Evolutionary conservation across 2,888 invertebrate genomes (phyloP), one percentile per base, ranked within the genome.

Genomic region (Plemyria rubiginata): DNA sequence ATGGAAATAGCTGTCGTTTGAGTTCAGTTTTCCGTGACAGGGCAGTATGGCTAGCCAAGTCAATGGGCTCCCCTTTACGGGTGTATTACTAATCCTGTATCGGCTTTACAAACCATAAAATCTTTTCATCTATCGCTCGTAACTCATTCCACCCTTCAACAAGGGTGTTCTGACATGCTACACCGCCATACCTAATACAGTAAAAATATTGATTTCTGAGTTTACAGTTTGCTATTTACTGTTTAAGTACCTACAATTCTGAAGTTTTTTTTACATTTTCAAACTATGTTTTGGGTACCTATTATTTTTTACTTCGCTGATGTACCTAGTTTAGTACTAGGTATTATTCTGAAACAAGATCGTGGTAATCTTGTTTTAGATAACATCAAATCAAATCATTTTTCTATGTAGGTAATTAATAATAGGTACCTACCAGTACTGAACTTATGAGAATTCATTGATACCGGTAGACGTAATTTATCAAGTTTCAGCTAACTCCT

Each of bases 101-200:
- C 81, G 78, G 77, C 77, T 82, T 80, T 78, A 85, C 86, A 81
- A 80, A 73, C 80, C 85, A 84, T 87, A 80, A 84, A 86, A 82
- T 70, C 80, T 75, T 77, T 85, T 84, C 78, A 80, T 64, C 73
- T 71, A 75, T 73, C 72, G 72, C 62, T 76, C 78, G 73, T 80
- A 81, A 84, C 83, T 82, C 78, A 56, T 28, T 75, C 70, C 73
- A 71, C 70, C 76, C 71, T 74, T 71, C 70, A 70, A 74, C 71
- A 70, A 74, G 78, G 77, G 72, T 70, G 67, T 64, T 65, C 28
- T 58, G 54, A 68, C 67, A 55, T 38, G 56, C 32, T 46, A 40
- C 49, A 52, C 16, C 13, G 54, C 36, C 59, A n/a, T n/a, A n/a
- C n/a, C 8, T 15, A 64, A 43, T 36, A 46, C 38, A 46, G 60